Base-by-base conservation (phyloP, 2,113 vertebrate genomes). In the Hemibagrus wyckioides region DNA sequence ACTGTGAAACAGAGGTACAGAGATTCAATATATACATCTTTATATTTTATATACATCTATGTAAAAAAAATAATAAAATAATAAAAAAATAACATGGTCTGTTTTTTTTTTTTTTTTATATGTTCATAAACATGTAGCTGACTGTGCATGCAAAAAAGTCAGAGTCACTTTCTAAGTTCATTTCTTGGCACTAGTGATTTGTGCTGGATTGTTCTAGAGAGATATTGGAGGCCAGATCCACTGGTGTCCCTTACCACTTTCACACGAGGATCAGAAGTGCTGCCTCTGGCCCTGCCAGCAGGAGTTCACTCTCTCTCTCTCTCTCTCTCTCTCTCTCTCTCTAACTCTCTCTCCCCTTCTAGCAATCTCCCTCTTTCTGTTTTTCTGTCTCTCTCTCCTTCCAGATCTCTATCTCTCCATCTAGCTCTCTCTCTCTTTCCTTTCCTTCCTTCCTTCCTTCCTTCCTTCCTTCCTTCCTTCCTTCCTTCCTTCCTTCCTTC, bases 231-330 rank as follows among this genome's bases (percentile, higher is more conserved):
- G 73, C 85, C 79, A 73, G 88, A 61, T 77, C 65, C 89, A 86
- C 85, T 19, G 57, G 90, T 88, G 91, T 92, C 54, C 87, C 85
- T 94, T 93, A 90, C 73, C 61, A 85, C 86, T 92, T 92, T 91
- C 89, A 91, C 90, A 90, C 19, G 17, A 77, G 59, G 90, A 93
- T 93, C 90, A 86, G 87, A 90, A 86, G 76, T 87, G 88, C 90
- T 90, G 86, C 69, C 30, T 13, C n/a, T 61, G 52, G 36, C 44
- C 33, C 23, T 85, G 76, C 88, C 82, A 59, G 86, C 59, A 44
- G 48, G 86, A 63, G 63, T 77, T 87, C 54, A 76, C 73, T 54
- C 36, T 73, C 48, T 76, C 28, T 52, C 44, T 50, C 44, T 79
- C 48, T 19, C 28, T 77, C 44, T 48, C 25, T 8, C 28, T 28